Base-by-base conservation (phyloP, 2,888 invertebrate genomes). In the Fabriciana adippe region DNA sequence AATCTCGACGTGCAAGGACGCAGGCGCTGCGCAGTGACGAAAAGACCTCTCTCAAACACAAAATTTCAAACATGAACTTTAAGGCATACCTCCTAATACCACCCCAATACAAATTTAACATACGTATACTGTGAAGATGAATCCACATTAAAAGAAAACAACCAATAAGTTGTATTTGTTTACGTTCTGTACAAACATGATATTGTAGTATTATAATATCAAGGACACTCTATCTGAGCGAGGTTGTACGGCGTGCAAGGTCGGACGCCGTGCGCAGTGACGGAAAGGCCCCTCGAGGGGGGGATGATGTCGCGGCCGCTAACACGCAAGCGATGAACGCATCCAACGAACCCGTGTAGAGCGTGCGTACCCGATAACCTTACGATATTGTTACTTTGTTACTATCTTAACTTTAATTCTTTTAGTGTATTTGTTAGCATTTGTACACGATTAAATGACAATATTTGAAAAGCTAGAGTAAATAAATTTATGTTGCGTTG, bases 301-400 rank as follows among this genome's bases (percentile, higher is more conserved):
- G 92, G 92, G 50, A 92, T 90, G 62, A 95, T 93, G 81, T 95
- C 95, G 55, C 84, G 84, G 69, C 94, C 93, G 74, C 94, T 94
- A 60, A 96, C 94, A 74, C 96, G 94, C 71, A 96, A 92, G 69
- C 97, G 95, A 72, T 95, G 94, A 68, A 98, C 94, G 88, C 98
- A 98, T 2, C 98, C 98, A 70, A 96, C 94, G 76, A 98, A 95
- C 14, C 97, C 97, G 66, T 94, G 93, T 62, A 94, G 93, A 21
- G 95, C 94, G 31, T 96, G 95, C 55, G 96, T 95, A 74, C 96
- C 96, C 79, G 94, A 95, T 67, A 97, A 94, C 82, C 97, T 97
- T 55, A 26, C 45, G n/a, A 16, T 48, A n/a, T 26, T 26, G 3
- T 26, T 4, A 5, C 26, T 26, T 26, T 26, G 26, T 26, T 26